phyloP scores from a whole-genome alignment of 2,113 vertebrate species.

The Fulmarus glacialis region DNA sequence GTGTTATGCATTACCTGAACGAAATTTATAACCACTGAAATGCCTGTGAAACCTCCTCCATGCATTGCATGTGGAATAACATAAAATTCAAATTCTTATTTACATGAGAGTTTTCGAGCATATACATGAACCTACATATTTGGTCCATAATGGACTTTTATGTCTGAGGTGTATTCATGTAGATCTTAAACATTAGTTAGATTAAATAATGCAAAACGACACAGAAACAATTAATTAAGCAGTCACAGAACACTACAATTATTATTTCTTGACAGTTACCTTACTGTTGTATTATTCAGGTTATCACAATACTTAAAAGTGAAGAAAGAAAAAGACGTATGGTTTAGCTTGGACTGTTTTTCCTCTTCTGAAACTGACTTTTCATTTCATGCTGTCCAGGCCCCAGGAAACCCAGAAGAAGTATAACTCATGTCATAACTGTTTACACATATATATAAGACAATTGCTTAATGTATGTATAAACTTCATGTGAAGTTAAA shows the following conservation, averaged over 20 bases:
- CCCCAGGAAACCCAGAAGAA: slow-evolving; percentile 57
- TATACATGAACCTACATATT: neutral
- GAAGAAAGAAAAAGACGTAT: neutral
- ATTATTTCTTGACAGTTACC: neutral
- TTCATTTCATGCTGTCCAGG: slow-evolving; percentile 67
- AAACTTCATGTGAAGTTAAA: neutral
- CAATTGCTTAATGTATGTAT: neutral
- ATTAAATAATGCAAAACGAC: neutral
- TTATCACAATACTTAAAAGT: neutral
- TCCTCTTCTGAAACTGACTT: slow-evolving; percentile 52
- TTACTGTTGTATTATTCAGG: neutral
- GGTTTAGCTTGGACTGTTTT: slow-evolving; percentile 47
- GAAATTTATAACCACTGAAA: neutral
- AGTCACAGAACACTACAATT: neutral
- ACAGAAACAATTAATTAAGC: neutral
- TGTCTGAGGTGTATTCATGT: neutral
- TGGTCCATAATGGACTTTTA: neutral
- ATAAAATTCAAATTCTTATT: neutral
- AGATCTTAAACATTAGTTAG: neutral
- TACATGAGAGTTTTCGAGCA: neutral
- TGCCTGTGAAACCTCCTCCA: neutral
- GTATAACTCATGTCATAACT: neutral
- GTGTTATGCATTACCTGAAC: neutral
- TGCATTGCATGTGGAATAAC: neutral
- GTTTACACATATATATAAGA: neutral